A percentile compares a stretch with the other conserved stretches of the same genome.
phyloP scores from a whole-genome alignment of 2,797 vertebrate genomes.

The Sebastes iracundus region DNA sequence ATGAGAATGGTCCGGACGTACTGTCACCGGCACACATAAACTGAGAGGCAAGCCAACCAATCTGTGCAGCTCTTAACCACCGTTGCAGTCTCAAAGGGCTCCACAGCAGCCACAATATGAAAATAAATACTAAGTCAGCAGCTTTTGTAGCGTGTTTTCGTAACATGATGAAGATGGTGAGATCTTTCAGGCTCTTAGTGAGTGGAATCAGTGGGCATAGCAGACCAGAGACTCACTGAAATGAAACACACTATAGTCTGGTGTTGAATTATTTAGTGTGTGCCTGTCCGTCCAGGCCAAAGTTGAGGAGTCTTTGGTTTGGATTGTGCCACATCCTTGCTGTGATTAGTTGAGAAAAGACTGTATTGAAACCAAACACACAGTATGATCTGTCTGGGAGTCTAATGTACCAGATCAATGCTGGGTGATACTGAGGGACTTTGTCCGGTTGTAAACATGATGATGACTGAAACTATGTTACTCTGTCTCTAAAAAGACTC shows the following conservation, averaged over 20 bases:
- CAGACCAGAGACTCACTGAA: conserved; percentile 13
- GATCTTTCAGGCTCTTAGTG: conserved; percentile 7
- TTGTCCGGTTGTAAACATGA: conserved; percentile 2
- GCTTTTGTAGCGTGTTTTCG: not conserved
- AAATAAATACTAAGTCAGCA: not conserved
- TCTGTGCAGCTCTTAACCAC: conserved; percentile 3
- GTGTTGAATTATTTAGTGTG: conserved; percentile 46
- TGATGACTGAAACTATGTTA: conserved; percentile 11
- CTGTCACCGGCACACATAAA: not conserved
- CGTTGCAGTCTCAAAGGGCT: not conserved
- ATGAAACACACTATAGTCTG: conserved; percentile 15
- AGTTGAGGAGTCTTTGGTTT: conserved; percentile 25
- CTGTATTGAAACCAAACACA: conserved; percentile 13
- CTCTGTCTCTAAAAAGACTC: conserved; percentile 3
- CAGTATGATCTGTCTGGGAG: not conserved
- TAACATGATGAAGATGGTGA: conserved; percentile 9
- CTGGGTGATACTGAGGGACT: conserved; percentile 4
- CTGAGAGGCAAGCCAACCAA: conserved; percentile 14
- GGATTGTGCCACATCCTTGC: not conserved
- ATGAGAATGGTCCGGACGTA: not conserved
- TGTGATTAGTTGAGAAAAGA: not conserved
- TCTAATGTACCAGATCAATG: not conserved
- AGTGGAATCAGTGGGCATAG: not conserved
- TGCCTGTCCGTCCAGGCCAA: conserved; percentile 15
- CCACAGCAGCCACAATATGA: not conserved